These are phyloP conservation scores for Bolinopsis microptera DNA, from an alignment of 37 sponge, comb jelly and placozoan genomes.

Conservation along the genomic window DNA sequence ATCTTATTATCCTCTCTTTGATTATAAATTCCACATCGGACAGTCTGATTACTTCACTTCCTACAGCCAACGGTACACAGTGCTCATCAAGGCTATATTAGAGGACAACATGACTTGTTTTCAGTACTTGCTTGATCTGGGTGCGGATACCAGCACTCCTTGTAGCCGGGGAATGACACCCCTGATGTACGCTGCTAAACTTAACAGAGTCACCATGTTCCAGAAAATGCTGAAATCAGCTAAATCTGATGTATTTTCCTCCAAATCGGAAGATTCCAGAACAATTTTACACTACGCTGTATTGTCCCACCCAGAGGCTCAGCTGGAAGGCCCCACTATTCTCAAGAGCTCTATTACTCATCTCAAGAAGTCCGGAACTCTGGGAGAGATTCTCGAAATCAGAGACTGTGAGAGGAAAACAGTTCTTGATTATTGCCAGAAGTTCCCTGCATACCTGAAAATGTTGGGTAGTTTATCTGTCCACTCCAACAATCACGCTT, in stretches of 20 bases:
- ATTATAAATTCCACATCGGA: neutral
- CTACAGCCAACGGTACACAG: neutral
- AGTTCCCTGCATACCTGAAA: neutral
- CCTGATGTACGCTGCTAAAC: constrained; percentile 38
- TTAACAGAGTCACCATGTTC: constrained; percentile 2
- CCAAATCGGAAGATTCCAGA: neutral
- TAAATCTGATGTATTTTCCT: neutral
- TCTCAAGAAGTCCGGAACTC: neutral
- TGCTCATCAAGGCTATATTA: neutral
- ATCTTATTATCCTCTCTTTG: constrained; percentile 3
- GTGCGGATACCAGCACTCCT: neutral
- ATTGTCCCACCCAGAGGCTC: neutral
- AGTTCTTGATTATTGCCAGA: neutral
- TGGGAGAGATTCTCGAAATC: neutral
- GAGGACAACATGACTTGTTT: neutral
- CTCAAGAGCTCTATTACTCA: neutral
- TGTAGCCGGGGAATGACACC: constrained; percentile 24
- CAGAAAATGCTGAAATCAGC: neutral
- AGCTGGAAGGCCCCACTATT: neutral
- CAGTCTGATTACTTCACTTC: constrained; percentile 35
- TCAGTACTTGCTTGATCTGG: neutral
- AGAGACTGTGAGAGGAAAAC: neutral
- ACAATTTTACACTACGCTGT: neutral
- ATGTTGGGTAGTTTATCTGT: neutral
- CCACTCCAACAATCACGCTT: neutral